phyloP scores from a whole-genome alignment of 2,888 invertebrate genomes.

The Sipha maydis region DNA sequence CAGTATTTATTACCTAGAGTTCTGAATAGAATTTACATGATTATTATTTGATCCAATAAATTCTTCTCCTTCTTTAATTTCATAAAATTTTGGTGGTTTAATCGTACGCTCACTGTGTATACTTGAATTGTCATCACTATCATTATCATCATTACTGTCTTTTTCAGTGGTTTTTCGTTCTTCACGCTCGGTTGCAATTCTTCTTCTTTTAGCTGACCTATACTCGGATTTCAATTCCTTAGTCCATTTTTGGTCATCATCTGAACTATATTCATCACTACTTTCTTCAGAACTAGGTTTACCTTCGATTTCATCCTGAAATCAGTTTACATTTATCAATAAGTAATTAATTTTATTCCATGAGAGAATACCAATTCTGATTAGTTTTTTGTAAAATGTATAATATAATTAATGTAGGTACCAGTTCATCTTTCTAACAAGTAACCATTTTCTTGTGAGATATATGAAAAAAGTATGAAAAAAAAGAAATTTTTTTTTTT shows the following conservation, averaged over 20 bases:
- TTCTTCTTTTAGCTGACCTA: constrained; percentile 72
- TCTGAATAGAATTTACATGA: constrained; percentile 30
- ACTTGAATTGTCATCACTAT: constrained; percentile 67
- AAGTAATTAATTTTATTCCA: not conserved
- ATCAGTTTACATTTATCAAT: not conserved
- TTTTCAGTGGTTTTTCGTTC: constrained; percentile 65
- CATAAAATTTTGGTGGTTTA: constrained; percentile 72
- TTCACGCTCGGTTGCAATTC: constrained; percentile 67
- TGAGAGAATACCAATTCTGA: not conserved
- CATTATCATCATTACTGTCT: constrained; percentile 64
- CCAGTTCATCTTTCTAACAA: too few species aligned
- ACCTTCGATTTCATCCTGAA: constrained; percentile 67
- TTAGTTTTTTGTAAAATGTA: too few species aligned
- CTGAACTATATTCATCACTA: constrained; percentile 73
- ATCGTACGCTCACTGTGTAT: constrained; percentile 64
- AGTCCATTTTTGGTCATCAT: constrained; percentile 83
- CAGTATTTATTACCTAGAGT: constrained; percentile 27
- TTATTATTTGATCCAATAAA: constrained; percentile 68
- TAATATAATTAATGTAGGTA: too few species aligned
- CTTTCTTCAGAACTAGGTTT: constrained; percentile 66
- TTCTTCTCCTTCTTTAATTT: constrained; percentile 73
- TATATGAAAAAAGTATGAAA: too few species aligned
- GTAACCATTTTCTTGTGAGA: too few species aligned
- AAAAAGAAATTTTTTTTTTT: too few species aligned
- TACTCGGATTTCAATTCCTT: constrained; percentile 84